Evolutionary conservation across 2,888 invertebrate species (phyloP), one percentile per base, ranked within the genome.

Genomic region (Idaea aversata): DNA sequence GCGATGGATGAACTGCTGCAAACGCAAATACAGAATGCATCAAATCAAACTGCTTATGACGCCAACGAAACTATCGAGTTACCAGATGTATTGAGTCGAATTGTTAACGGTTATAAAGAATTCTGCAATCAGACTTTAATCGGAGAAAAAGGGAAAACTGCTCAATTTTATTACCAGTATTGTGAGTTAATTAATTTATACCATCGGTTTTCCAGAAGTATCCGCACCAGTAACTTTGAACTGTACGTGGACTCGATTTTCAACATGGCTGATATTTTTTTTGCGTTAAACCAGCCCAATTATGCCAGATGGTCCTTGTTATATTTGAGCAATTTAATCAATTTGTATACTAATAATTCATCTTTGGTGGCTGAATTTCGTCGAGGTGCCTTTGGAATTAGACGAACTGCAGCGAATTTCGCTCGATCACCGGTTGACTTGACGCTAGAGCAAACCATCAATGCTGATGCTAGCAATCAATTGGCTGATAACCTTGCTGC

Each of bases 391-490:
- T 70, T 79, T 69, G 76, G 77, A 59, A 68, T 77, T 34, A 75
- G 67, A 69, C 66, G 75, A 34, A 75, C 73, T 34, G 34, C 7
- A 25, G 36, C 68, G 59, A 47, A 36, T 64, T 75, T 76, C 5
- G 65, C 69, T 62, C 61, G 73, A 70, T 65, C 67, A 65, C 75
- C 75, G 2, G 71, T 73, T 5, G 77, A 76, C 66, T 62, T 75
- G 25, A 72, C 71, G 6, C 65, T 77, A 7, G 76, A 77, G 65
- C 75, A 76, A 57, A 79, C 79, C 0, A 78, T 80, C 59, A 80
- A 78, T 74, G 78, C 78, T 67, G 77, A 78, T 75, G 76, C 77
- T 63, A 64, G 73, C 57, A 75, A 78, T 68, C 62, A 59, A 65
- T 74, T 75, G 63, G 35, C 75, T 68, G 70, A 66, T 70, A 76